These are phyloP conservation scores for Hirundo rustica DNA, from an alignment of 2,797 vertebrate genomes.

Conservation along the genomic window DNA sequence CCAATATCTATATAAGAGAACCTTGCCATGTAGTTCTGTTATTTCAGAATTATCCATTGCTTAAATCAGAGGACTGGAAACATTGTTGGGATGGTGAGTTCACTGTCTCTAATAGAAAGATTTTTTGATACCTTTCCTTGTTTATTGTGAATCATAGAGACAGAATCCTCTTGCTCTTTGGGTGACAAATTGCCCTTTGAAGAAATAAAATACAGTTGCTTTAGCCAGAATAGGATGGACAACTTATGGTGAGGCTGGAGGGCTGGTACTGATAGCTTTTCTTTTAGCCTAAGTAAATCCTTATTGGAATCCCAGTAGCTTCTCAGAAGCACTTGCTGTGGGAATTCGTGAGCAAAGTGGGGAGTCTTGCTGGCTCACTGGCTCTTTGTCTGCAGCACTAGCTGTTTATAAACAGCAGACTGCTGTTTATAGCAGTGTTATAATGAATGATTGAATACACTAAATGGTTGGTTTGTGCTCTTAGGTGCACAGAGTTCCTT, in stretches of 20 bases:
- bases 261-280: background rate
- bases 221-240: background rate
- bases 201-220: background rate
- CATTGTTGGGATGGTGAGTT: background rate
- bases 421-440: background rate
- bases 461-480: background rate
- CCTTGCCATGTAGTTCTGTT: background rate
- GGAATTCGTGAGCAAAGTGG: background rate
- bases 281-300: background rate
- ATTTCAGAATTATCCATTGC: background rate
- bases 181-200: background rate
- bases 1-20: background rate
- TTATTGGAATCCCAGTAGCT: background rate
- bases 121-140: background rate
- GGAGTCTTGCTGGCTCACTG: background rate
- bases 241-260: background rate
- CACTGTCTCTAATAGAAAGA: background rate
- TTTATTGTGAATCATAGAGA: background rate
- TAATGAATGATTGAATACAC: background rate
- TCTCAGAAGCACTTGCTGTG: background rate
- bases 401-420: background rate
- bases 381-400: background rate
- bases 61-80: background rate
- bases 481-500: background rate
- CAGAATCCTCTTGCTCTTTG: background rate